phyloP scores from a whole-genome alignment of 1,140 invertebrate genomes.

The Nasonia giraulti region DNA sequence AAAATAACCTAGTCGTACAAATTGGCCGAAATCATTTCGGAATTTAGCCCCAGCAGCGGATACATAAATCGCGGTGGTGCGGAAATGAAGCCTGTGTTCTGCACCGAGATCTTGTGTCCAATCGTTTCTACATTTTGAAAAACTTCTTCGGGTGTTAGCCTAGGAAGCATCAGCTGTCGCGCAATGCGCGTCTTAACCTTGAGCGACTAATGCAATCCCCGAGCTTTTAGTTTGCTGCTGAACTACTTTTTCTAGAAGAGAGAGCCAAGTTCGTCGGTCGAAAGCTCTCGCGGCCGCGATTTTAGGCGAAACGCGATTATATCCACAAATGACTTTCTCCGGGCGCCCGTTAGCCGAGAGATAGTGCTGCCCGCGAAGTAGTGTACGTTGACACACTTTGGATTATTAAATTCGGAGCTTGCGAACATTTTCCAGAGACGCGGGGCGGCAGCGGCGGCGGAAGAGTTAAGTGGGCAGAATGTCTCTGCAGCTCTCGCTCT shows the following conservation, averaged over 20 bases:
- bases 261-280: background rate
- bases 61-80: background rate
- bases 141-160: no score
- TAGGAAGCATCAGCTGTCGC: no score
- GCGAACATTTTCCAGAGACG: background rate
- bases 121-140: no score
- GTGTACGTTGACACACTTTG: background rate
- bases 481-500: background rate
- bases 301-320: background rate
- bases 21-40: conserved; percentile 23
- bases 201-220: background rate
- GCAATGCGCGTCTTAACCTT: background rate
- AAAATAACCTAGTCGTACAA: background rate
- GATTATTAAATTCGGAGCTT: conserved; percentile 1
- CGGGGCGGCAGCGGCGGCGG: no score
- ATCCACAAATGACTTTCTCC: background rate
- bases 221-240: background rate
- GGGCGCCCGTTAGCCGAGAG: background rate
- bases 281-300: background rate
- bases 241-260: background rate
- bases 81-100: no score
- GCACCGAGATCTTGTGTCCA: no score
- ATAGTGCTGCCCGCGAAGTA: background rate
- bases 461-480: background rate
- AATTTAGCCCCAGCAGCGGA: background rate